Evolutionary conservation across 2,888 invertebrate genomes (phyloP), one percentile per base, ranked within the genome.

Genomic region (Phrixothrix hirtus): DNA sequence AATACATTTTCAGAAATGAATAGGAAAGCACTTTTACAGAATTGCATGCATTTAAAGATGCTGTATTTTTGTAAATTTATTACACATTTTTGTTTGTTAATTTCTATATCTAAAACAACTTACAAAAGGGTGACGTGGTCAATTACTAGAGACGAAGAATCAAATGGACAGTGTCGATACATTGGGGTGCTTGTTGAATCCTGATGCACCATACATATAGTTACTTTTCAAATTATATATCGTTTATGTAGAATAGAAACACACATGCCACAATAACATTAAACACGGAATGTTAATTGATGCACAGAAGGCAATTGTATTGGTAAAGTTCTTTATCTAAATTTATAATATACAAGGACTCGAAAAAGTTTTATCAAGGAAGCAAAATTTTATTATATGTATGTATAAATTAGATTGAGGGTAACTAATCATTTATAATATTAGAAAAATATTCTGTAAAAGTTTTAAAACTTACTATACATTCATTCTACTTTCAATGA

Each of bases 61-160:
- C 59, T 59, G 57, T 59, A 59, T 59, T 52, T 54, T 49, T 44
- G 41, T 17, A 15, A 42, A 17, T 45, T 37, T 45, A 32, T 53
- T 45, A 52, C 44, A 50, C 9, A 21, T 30, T 29, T 36, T 34
- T 36, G 36, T 17, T 36, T 14, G 15, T 17, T 15, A 35, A 14
- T 5, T 31, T 11, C 6, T 15, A 34, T 36, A 17, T 36, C 36
- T 11, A 17, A 12, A 38, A 42, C 42, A 56, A 67, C 69, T 68
- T 69, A 68, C 69, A 68, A 69, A 64, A 66, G 65, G 61, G 67
- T 65, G 61, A 67, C 62, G 66, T 64, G 66, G 58, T 68, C 66
- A 56, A 60, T 59, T 52, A 57, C 54, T 38, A 36, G 32, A 54
- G 21, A 48, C 35, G 48, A n/a, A n/a, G n/a, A 48, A 37, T 54